phyloP scores from a whole-genome alignment of 2,797 vertebrate genomes.

The Characodon lateralis region DNA sequence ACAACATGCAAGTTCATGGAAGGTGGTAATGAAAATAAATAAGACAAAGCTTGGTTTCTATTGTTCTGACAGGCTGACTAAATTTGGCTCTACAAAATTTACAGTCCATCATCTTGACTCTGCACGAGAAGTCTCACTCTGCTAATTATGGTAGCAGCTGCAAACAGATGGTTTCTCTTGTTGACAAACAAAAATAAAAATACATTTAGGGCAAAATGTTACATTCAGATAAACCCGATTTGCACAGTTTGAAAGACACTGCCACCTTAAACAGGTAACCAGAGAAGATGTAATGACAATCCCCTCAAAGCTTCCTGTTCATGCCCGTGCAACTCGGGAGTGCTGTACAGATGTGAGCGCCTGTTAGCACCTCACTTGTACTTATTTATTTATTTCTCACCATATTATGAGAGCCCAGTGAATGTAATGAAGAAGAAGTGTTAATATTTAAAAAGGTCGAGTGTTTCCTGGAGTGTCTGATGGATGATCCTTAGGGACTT shows the following conservation, averaged over 20 bases:
- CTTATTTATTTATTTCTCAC: conserved; percentile 29
- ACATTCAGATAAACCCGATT: background rate
- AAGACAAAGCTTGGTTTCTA: background rate
- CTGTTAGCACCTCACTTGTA: conserved; percentile 21
- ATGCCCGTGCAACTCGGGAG: background rate
- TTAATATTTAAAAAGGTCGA: conserved; percentile 69
- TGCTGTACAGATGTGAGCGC: conserved; percentile 1
- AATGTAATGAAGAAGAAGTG: conserved; percentile 31
- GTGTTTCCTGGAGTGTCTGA: conserved; percentile 57
- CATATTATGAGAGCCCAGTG: conserved; percentile 13
- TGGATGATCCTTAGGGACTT: conserved; percentile 44
- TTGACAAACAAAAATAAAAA: conserved; percentile 2
- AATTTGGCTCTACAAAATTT: background rate
- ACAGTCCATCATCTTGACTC: conserved; percentile 3
- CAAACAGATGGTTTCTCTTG: background rate
- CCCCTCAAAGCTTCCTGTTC: conserved; percentile 17
- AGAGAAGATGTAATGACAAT: conserved; percentile 17
- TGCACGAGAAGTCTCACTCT: background rate
- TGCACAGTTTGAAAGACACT: background rate
- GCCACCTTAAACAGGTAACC: background rate
- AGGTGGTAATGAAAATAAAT: background rate
- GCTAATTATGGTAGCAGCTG: background rate
- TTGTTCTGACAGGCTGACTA: conserved; percentile 1
- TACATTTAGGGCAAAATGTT: conserved; percentile 2
- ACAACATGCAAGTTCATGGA: background rate